Evolutionary conservation across 2,113 vertebrate species (phyloP).

Genomic region (Gnathonemus longibarbis): DNA sequence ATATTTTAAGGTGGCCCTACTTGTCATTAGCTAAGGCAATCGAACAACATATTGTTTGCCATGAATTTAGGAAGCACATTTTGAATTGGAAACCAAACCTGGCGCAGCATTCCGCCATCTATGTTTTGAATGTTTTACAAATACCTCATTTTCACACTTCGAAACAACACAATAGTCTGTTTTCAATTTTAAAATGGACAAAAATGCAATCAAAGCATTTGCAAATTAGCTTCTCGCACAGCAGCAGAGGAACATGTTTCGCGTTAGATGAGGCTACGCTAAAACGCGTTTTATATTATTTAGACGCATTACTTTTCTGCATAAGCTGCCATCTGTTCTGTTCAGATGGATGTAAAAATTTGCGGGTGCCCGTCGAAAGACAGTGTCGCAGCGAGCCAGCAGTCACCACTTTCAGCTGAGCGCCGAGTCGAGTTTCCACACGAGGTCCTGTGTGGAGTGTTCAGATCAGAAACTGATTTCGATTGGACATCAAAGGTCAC

Average conservation of each 20-base stretch:
- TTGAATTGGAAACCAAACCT: neutral
- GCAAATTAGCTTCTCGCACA: neutral
- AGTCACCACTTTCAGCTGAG: neutral
- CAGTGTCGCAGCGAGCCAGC: neutral
- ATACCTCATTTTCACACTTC: neutral
- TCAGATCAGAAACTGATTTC: slow-evolving; percentile 4
- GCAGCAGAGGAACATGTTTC: neutral
- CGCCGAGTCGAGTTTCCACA: neutral
- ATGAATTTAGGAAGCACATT: neutral
- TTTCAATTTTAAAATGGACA: neutral
- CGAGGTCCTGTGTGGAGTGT: neutral
- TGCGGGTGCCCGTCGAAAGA: neutral
- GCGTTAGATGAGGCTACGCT: neutral
- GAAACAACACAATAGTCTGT: neutral
- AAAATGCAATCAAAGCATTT: neutral
- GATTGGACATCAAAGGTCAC: neutral
- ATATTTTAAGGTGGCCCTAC: neutral
- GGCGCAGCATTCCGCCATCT: neutral
- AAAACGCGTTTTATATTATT: neutral
- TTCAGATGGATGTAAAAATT: slow-evolving; percentile 1
- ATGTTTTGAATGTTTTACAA: neutral
- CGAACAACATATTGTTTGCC: neutral
- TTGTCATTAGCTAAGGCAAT: neutral
- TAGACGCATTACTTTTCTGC: neutral
- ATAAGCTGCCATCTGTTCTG: slow-evolving; percentile 6